Evolutionary conservation across 2,797 vertebrate genomes (phyloP).

Genomic region (Oophaga sylvatica): DNA sequence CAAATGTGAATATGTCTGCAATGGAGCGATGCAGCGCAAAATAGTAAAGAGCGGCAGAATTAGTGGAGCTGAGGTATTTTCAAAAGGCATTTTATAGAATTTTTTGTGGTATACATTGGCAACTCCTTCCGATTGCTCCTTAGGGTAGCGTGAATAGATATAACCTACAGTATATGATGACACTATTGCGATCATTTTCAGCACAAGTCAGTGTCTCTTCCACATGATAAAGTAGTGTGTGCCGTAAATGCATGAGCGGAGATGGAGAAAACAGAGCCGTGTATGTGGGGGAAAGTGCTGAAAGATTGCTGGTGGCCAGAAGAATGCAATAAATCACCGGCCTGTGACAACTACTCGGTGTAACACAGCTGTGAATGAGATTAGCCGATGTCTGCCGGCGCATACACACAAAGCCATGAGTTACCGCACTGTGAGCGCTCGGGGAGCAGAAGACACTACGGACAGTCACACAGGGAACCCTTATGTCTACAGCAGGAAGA

Average conservation of each 20-base stretch:
- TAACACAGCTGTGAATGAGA: slow-evolving; percentile 42
- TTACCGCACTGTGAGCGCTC: not conserved
- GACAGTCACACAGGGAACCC: not conserved
- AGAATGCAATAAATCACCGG: slow-evolving; percentile 42
- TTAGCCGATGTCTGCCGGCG: not conserved
- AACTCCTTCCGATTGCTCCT: too few relatives aligned
- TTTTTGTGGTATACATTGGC: too few relatives aligned
- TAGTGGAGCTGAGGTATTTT: too few relatives aligned
- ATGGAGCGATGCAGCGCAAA: too few relatives aligned
- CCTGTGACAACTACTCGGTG: not conserved
- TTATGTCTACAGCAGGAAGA: too few relatives aligned
- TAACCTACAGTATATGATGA: too few relatives aligned
- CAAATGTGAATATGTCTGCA: too few relatives aligned
- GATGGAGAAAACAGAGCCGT: not conserved
- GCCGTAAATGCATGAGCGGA: not conserved
- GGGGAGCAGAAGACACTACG: not conserved
- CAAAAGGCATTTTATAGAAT: too few relatives aligned
- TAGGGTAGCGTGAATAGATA: too few relatives aligned
- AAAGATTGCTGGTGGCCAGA: not conserved
- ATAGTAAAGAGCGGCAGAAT: too few relatives aligned
- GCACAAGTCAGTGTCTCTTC: too few relatives aligned
- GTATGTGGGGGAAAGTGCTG: slow-evolving; percentile 11
- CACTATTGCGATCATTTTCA: too few relatives aligned
- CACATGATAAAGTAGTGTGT: not conserved
- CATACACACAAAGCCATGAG: not conserved